Percentiles rank a stretch among this genome's conserved stretches.
Evolutionary conservation across 2,113 vertebrate species (phyloP).

Genomic region (rabbit (Oryctolagus cuniculus)): mOryCun1.1 NC_091437.1:43442501-43443000

Average conservation of each 20-base stretch:
- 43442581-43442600: background rate
- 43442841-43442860: slow-evolving; percentile 7
- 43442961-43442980: slow-evolving; percentile 19
- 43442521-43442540: background rate
- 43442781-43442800: background rate
- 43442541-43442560: background rate
- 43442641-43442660: background rate
- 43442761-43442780: background rate
- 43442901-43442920: background rate
- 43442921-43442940: slow-evolving; percentile 53
- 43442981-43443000: background rate
- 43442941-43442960: background rate
- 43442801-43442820: background rate
- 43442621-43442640: background rate
- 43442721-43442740: background rate
- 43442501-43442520: background rate
- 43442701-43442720: background rate
- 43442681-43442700: background rate
- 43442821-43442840: slow-evolving; percentile 30
- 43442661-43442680: background rate
- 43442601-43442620: background rate
- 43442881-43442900: background rate
- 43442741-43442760: slow-evolving; percentile 6
- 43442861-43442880: background rate
- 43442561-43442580: background rate